Percentiles rank a stretch among this genome's conserved stretches.
Conservation (phyloP, 2,113 vertebrate genomes). For the Sceloporus tristichus region DNA sequence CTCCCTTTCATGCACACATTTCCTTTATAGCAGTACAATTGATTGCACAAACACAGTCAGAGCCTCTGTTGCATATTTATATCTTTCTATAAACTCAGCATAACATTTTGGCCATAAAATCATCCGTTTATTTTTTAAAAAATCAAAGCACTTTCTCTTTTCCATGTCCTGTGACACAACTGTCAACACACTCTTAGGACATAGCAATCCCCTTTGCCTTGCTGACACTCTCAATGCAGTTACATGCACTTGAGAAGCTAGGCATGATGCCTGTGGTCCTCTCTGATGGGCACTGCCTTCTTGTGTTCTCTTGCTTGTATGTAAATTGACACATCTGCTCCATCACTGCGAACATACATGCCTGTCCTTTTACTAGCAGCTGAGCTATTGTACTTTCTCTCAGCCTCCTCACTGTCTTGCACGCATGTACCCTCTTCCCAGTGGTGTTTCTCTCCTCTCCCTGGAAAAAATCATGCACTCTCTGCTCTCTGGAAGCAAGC, state of each 20-base stretch:
- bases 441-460: constrained; percentile 23
- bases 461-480: constrained; percentile 25
- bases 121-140: not conserved
- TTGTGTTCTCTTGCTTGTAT: not conserved
- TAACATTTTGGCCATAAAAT: not conserved
- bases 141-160: constrained; percentile 46
- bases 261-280: not conserved
- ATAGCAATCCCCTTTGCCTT: constrained; percentile 1
- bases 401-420: not conserved
- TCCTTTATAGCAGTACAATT: constrained; percentile 39
- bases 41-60: not conserved
- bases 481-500: constrained; percentile 31
- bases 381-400: constrained; percentile 21
- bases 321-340: constrained; percentile 16
- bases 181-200: constrained; percentile 26
- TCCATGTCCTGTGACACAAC: constrained; percentile 24
- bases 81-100: not conserved
- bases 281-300: not conserved
- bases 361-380: not conserved
- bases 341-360: constrained; percentile 22
- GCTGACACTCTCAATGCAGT: constrained; percentile 24
- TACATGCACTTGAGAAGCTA: constrained; percentile 13
- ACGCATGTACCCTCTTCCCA: constrained; percentile 20
- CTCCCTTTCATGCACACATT: constrained; percentile 16
- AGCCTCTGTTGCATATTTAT: not conserved